Conservation (phyloP, 2,113 vertebrate species). For the Glaucomys volans region DNA sequence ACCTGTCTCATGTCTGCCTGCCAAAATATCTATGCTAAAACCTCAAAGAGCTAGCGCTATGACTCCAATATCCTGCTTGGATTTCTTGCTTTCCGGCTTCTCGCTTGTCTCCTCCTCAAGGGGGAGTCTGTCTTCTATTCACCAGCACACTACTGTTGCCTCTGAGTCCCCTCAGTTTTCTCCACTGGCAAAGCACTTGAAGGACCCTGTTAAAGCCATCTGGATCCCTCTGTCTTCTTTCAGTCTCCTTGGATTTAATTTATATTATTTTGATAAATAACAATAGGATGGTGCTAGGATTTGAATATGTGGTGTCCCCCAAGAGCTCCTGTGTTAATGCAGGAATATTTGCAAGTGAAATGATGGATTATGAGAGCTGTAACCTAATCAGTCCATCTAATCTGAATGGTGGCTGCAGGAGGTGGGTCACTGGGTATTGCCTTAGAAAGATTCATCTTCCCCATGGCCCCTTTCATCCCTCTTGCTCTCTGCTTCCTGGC, state of each 20-base stretch:
- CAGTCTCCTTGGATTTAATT: background rate
- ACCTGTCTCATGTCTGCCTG: rapidly evolving
- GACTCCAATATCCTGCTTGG: background rate
- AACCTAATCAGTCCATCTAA: too few species aligned
- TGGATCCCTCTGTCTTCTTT: background rate
- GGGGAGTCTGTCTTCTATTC: background rate
- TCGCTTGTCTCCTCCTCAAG: background rate
- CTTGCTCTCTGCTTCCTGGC: too few species aligned
- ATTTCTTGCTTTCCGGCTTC: background rate
- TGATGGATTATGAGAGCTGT: too few species aligned
- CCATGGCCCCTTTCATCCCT: too few species aligned
- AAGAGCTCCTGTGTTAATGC: too few species aligned
- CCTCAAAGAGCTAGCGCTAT: background rate
- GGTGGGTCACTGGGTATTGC: too few species aligned
- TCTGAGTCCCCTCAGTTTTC: background rate
- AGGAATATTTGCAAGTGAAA: too few species aligned
- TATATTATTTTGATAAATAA: conserved; percentile 2
- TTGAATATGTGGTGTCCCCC: too few species aligned
- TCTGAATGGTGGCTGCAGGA: too few species aligned
- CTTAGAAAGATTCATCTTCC: too few species aligned
- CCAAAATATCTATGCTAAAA: background rate
- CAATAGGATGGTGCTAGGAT: background rate
- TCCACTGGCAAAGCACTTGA: rapidly evolving
- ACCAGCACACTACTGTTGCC: background rate
- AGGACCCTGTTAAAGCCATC: background rate